These are phyloP conservation scores for Leptestheria dahalacensis DNA, from an alignment of 1,140 invertebrate species.

Conservation along the genomic window DNA sequence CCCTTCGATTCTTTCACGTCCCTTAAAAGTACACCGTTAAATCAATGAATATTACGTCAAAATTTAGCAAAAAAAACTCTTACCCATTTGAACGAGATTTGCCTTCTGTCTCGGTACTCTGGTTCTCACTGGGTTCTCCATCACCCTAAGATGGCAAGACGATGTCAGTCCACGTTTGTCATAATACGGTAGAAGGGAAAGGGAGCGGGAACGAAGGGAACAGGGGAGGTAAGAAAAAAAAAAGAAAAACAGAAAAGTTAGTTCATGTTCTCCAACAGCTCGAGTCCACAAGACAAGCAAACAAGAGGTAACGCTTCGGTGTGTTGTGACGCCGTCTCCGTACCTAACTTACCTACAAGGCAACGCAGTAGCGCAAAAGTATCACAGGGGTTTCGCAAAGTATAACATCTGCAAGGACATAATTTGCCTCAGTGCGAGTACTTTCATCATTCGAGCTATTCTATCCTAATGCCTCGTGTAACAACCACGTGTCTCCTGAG, in stretches of 20 bases:
- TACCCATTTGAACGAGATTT: conserved; percentile 3
- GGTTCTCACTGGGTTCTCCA: conserved; percentile 1
- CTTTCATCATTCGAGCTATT: no score
- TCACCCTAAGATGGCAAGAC: background rate
- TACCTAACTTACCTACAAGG: conserved; percentile 5
- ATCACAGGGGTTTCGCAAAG: background rate
- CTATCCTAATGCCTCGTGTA: no score
- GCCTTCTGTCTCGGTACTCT: background rate
- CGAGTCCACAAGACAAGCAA: no score
- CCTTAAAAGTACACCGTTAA: background rate
- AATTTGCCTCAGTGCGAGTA: background rate
- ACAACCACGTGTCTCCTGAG: no score
- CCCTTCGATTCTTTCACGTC: conserved; percentile 6
- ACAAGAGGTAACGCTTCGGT: no score
- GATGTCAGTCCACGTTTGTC: background rate
- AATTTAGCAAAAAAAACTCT: background rate
- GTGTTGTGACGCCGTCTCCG: background rate
- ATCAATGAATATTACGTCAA: background rate
- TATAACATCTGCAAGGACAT: background rate
- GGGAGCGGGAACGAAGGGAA: background rate
- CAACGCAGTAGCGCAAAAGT: background rate
- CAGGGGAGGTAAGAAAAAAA: background rate
- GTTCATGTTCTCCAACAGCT: background rate
- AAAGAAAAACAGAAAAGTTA: background rate
- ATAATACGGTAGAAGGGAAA: conserved; percentile 3